Percentiles rank a stretch among this genome's conserved stretches.
These are phyloP conservation scores for Dendrolimus houi DNA, from an alignment of 2,888 invertebrate species.

Conservation along the genomic window DNA sequence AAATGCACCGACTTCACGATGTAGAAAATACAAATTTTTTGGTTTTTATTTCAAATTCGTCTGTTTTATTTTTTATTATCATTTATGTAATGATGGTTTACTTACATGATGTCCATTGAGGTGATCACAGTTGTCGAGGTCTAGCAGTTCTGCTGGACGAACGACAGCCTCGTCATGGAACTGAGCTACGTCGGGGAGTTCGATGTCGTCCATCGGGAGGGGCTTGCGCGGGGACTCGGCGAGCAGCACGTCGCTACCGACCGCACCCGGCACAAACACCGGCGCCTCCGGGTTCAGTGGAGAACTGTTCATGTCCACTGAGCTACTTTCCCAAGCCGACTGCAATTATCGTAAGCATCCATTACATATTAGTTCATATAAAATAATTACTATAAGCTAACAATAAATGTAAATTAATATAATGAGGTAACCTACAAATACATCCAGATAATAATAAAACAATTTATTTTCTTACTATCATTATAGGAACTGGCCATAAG, in stretches of 20 bases:
- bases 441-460: too few relatives aligned
- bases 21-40: too few relatives aligned
- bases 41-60: too few relatives aligned
- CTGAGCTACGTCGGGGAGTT: conserved; percentile 77
- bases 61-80: too few relatives aligned
- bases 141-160: conserved; percentile 77
- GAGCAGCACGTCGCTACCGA: conserved; percentile 70
- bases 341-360: conserved; percentile 25
- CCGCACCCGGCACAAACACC: conserved; percentile 85
- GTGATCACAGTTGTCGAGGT: conserved; percentile 70
- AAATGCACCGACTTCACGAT: too few relatives aligned
- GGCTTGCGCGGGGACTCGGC: conserved; percentile 86
- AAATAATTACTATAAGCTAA: too few relatives aligned
- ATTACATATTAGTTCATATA: too few relatives aligned
- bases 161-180: conserved; percentile 79
- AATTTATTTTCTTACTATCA: too few relatives aligned
- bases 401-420: too few relatives aligned
- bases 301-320: conserved; percentile 83
- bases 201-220: conserved; percentile 78
- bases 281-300: conserved; percentile 90
- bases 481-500: too few relatives aligned
- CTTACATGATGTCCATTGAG: conserved; percentile 75
- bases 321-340: conserved; percentile 69
- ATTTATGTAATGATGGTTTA: conserved; percentile 4
- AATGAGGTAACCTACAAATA: too few relatives aligned